Percentiles rank a stretch among this genome's conserved stretches.
phyloP scores from a whole-genome alignment of 2,113 vertebrate genomes.

The Eulemur macaco region DNA sequence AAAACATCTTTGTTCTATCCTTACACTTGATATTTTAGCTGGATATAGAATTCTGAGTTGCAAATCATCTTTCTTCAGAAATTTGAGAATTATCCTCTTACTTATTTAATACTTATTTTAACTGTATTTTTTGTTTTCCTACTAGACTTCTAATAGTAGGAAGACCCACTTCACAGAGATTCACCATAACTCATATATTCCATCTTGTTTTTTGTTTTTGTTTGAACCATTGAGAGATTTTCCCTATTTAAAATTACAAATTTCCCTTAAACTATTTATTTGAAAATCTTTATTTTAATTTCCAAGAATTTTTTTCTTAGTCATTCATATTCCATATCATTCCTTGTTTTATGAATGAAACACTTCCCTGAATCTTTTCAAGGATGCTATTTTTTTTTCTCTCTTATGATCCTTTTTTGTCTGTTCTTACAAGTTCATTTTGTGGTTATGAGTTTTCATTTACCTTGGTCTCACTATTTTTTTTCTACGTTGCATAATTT shows the following conservation, averaged over 20 bases:
- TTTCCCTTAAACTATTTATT: background rate
- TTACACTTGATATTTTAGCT: background rate
- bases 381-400: background rate
- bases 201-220: background rate
- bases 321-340: background rate
- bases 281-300: constrained; percentile 21
- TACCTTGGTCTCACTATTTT: background rate
- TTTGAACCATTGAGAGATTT: background rate
- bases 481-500: background rate
- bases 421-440: background rate
- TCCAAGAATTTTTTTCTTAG: background rate
- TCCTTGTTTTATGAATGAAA: background rate
- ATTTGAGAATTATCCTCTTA: background rate
- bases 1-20: background rate
- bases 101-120: background rate
- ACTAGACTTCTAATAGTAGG: background rate
- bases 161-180: background rate
- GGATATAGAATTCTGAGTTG: background rate
- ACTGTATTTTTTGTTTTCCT: background rate
- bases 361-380: background rate
- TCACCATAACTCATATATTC: background rate
- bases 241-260: background rate
- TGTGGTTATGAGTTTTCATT: background rate
- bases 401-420: background rate
- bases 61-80: background rate